phyloP scores from a whole-genome alignment of 2,797 vertebrate species.

The Pipistrellus kuhlii region DNA sequence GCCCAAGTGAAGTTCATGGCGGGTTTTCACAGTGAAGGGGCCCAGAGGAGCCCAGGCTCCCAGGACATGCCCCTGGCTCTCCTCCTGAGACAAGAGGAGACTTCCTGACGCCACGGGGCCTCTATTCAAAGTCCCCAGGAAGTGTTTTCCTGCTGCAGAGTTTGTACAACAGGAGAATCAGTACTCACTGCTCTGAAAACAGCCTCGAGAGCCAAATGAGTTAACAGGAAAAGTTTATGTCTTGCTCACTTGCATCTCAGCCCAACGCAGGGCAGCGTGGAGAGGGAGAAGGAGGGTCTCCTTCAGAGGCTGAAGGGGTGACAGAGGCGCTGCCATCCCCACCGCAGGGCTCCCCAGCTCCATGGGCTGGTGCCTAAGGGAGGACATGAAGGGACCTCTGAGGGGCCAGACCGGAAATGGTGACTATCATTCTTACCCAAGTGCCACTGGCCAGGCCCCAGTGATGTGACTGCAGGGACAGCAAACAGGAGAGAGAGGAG shows the following conservation, averaged over 20 bases:
- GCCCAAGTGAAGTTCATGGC: background rate
- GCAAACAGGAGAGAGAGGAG: background rate
- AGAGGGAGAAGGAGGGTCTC: too few species aligned
- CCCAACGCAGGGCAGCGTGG: accelerated
- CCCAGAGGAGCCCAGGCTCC: too few species aligned
- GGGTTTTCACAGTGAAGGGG: background rate
- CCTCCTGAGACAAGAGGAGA: background rate
- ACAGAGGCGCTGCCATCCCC: background rate
- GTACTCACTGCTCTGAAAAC: background rate
- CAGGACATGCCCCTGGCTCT: accelerated
- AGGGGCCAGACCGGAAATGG: background rate
- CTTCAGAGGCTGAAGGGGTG: background rate
- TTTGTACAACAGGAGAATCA: too few species aligned
- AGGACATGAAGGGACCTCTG: background rate
- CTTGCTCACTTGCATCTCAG: background rate
- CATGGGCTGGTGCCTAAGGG: background rate
- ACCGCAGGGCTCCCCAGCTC: background rate
- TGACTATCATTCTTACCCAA: background rate
- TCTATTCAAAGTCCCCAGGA: background rate
- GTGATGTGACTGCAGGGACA: background rate
- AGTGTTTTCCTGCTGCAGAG: background rate
- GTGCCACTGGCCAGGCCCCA: background rate
- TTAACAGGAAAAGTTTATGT: background rate
- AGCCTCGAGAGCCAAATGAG: background rate
- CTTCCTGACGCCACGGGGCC: background rate